A percentile compares a stretch with the other conserved stretches of the same genome.
These are phyloP conservation scores for Muscicapa comitata DNA, from an alignment of 2,797 vertebrate genomes.

Conservation along the genomic window DNA sequence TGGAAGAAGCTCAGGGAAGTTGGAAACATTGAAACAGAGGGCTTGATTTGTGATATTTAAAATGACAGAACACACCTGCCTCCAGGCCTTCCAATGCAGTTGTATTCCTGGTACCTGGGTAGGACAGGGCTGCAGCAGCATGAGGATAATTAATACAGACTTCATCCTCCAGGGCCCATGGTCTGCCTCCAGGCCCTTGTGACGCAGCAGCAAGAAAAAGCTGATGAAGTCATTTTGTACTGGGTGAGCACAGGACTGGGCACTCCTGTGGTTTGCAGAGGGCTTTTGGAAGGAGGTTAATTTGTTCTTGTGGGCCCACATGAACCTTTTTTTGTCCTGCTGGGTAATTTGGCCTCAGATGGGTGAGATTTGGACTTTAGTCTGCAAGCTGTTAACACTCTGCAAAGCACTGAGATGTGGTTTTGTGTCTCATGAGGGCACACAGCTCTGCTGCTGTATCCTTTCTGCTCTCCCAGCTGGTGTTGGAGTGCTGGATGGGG, in stretches of 20 bases:
- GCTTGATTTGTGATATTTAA: conserved; percentile 34
- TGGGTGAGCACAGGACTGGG: not conserved
- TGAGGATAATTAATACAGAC: conserved; percentile 50
- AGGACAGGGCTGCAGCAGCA: not conserved
- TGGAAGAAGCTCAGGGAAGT: not conserved
- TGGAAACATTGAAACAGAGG: not conserved
- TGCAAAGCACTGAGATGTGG: not conserved
- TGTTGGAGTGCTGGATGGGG: fast-evolving
- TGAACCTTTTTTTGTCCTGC: not conserved
- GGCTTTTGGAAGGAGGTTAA: not conserved
- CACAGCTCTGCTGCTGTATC: not conserved
- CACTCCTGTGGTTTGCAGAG: not conserved
- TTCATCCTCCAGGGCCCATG: conserved; percentile 12
- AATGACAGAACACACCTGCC: conserved; percentile 57
- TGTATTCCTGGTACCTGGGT: conserved; percentile 17
- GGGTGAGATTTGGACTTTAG: not conserved
- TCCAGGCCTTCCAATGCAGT: conserved; percentile 1
- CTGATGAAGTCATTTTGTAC: not conserved
- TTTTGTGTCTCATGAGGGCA: not conserved
- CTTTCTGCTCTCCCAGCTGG: not conserved
- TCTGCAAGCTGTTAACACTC: not conserved
- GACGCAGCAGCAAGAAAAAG: conserved; percentile 31
- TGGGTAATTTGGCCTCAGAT: not conserved
- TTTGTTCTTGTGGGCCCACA: not conserved
- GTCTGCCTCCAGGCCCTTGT: not conserved